phyloP scores from a whole-genome alignment of 37 sponge, comb jelly and placozoan genomes.

The Aphrocallistes beatrix region DNA sequence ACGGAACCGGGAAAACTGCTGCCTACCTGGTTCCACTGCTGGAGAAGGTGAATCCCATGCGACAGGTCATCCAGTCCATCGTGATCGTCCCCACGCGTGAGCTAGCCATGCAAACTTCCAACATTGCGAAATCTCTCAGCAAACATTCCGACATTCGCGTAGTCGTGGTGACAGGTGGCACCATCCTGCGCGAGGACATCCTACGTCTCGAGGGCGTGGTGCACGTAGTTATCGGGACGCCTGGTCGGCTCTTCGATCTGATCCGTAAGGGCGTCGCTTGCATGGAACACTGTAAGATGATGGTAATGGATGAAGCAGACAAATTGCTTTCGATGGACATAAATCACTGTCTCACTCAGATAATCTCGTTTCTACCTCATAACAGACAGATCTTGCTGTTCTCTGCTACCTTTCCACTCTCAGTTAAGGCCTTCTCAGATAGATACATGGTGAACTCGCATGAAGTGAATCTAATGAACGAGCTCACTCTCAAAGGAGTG shows the following conservation, averaged over 20 bases:
- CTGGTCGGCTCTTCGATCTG: constrained; percentile 89
- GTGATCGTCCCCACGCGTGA: constrained; percentile 92
- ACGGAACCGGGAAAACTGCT: constrained; percentile 98
- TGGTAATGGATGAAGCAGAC: constrained; percentile 91
- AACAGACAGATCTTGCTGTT: constrained; percentile 73
- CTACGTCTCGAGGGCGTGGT: constrained; percentile 78
- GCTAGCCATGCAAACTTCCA: constrained; percentile 91
- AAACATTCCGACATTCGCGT: constrained; percentile 73
- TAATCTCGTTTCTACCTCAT: constrained; percentile 61
- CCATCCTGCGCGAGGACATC: constrained; percentile 88
- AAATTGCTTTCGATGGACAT: constrained; percentile 87
- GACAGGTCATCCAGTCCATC: constrained; percentile 41
- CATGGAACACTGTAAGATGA: constrained; percentile 61
- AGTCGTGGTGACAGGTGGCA: constrained; percentile 97
- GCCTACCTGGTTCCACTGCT: constrained; percentile 93
- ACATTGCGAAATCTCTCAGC: constrained; percentile 74
- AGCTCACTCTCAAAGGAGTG: constrained; percentile 87
- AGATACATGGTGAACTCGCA: constrained; percentile 55
- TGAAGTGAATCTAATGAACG: constrained; percentile 91
- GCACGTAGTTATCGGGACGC: constrained; percentile 85
- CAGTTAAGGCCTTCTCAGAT: constrained; percentile 74
- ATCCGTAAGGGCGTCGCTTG: constrained; percentile 79
- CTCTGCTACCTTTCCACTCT: constrained; percentile 89
- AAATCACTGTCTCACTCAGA: constrained; percentile 48
- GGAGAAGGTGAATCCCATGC: constrained; percentile 62